phyloP scores from a whole-genome alignment of 2,113 vertebrate genomes.

The Prunella fulvescens region DNA sequence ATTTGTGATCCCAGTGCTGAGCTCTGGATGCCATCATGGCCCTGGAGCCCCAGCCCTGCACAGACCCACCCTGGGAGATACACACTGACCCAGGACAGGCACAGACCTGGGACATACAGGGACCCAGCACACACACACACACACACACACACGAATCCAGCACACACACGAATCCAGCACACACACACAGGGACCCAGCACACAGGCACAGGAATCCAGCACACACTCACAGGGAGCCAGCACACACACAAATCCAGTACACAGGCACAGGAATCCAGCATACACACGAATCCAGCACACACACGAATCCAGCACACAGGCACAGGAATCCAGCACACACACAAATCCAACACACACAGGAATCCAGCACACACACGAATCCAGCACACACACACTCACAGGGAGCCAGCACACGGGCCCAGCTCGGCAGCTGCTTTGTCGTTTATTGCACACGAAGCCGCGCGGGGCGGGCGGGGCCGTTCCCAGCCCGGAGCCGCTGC shows the following conservation, averaged over 20 bases:
- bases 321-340: neutral
- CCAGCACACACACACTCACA: neutral
- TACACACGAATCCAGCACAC: too few species aligned
- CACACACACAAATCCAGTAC: neutral
- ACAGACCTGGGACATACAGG: neutral
- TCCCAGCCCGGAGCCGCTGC: conserved; percentile 19
- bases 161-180: too few species aligned
- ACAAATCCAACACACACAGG: neutral
- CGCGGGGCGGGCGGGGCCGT: conserved; percentile 43
- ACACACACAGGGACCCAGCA: too few species aligned
- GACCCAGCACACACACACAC: neutral
- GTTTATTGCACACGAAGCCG: conserved; percentile 79
- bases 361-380: neutral
- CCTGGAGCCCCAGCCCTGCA: neutral
- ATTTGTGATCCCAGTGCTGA: neutral
- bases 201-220: neutral
- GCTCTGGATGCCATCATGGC: fast-evolving
- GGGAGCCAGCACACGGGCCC: neutral
- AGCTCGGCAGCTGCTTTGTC: conserved; percentile 58
- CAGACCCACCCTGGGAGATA: neutral
- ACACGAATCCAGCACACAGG: neutral
- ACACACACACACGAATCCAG: neutral
- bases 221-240: too few species aligned
- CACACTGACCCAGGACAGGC: neutral
- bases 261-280: neutral